phyloP scores from a whole-genome alignment of 1,140 invertebrate species.

The Dermatophagoides farinae region DNA sequence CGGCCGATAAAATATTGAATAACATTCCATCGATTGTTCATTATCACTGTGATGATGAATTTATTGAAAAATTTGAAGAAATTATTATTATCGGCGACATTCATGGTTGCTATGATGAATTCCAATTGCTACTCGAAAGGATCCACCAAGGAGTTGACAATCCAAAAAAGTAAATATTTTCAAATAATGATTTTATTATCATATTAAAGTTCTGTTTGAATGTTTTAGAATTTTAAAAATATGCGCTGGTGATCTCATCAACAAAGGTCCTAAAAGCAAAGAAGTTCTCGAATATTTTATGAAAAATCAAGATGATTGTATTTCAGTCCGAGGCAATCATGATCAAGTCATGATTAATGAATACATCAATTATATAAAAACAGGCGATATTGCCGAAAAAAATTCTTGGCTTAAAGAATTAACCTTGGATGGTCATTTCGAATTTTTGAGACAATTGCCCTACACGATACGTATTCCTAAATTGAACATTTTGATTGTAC shows the following conservation, averaged over 20 bases:
- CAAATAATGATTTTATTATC: neutral
- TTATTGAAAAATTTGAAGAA: constrained; percentile 16
- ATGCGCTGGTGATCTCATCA: constrained; percentile 26
- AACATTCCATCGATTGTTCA: neutral
- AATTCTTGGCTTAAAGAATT: constrained; percentile 23
- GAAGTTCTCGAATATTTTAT: constrained; percentile 20
- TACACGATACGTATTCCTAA: constrained; percentile 26
- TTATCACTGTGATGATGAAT: neutral
- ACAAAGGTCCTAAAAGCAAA: constrained; percentile 25
- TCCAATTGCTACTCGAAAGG: constrained; percentile 18
- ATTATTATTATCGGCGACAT: constrained; percentile 27
- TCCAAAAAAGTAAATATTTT: neutral
- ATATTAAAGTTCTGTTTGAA: constrained; percentile 1
- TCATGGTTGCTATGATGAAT: constrained; percentile 27
- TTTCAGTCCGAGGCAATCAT: constrained; percentile 19
- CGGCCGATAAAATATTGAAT: no score
- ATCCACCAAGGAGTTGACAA: constrained; percentile 14
- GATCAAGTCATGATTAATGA: constrained; percentile 19
- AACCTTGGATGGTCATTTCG: constrained; percentile 19
- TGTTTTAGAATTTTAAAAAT: constrained; percentile 21
- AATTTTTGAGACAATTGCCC: constrained; percentile 23
- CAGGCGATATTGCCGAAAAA: constrained; percentile 16
- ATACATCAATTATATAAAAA: constrained; percentile 12
- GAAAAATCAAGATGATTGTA: neutral
- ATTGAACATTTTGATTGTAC: constrained; percentile 24